Percentiles rank a stretch among this genome's conserved stretches.
These are phyloP conservation scores for Pristiophorus japonicus DNA, from an alignment of 2,113 vertebrate species.

Conservation along the genomic window DNA sequence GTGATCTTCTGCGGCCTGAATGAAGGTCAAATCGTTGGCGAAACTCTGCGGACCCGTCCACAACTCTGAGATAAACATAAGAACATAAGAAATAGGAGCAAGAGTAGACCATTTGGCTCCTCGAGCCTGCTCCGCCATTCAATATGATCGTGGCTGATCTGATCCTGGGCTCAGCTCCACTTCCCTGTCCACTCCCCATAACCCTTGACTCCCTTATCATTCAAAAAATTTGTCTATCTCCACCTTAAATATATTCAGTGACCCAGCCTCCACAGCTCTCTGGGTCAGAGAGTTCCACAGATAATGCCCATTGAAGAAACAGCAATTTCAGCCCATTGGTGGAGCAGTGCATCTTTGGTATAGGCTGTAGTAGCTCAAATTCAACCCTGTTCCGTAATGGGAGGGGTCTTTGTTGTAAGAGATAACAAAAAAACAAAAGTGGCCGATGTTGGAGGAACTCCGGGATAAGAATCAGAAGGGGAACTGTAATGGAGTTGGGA, in stretches of 20 bases:
- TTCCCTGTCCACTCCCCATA: too few species aligned
- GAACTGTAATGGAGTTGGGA: neutral
- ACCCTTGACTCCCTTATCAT: too few species aligned
- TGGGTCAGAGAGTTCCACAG: too few species aligned
- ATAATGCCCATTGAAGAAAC: neutral
- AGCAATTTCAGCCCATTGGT: neutral
- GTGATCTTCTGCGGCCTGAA: neutral
- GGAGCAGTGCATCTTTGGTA: neutral
- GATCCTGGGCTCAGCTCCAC: too few species aligned
- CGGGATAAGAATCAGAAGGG: neutral
- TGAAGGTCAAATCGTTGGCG: neutral
- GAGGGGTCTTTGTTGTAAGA: neutral
- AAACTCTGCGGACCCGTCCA: neutral
- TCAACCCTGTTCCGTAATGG: neutral
- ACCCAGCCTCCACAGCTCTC: too few species aligned
- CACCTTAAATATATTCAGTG: too few species aligned
- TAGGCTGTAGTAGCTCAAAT: neutral
- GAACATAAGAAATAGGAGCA: too few species aligned
- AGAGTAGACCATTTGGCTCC: too few species aligned
- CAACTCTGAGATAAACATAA: too few species aligned
- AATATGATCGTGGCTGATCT: too few species aligned
- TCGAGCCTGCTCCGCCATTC: too few species aligned
- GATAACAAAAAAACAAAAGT: neutral
- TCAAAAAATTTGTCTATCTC: too few species aligned
- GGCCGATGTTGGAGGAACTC: neutral